Evolutionary conservation across 1,140 invertebrate genomes (phyloP), one percentile per base, ranked within the genome.

Genomic region (Agrypnia vestita): DNA sequence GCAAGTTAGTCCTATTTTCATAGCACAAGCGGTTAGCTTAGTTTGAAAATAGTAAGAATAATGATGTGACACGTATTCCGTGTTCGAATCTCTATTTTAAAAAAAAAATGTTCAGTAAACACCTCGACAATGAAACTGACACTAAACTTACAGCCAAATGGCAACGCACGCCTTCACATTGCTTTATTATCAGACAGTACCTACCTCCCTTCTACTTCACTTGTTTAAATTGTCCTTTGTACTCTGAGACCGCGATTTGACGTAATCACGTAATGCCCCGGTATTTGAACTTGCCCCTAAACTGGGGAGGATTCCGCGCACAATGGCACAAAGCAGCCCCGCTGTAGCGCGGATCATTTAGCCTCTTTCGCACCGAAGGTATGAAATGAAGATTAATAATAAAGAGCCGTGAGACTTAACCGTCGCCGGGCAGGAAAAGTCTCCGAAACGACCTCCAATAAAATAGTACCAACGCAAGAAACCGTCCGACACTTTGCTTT

Each of bases 341-440:
- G 49, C 49, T 51, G 6, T 35, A 13, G 8, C 64, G 13, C 35
- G 44, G 64, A 69, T 69, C 64, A 47, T 69, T 69, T 69, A 15
- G 43, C n/a, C 44, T 49, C 64, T 69, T 69, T 69, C 64, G 17
- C 64, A 69, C 64, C 35, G 46, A 69, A 69, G 64, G 64, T 69
- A 69, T 13, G 44, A 69, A 69, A 69, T 69, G 64, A 69, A 69
- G 64, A 69, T 69, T 69, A 69, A 69, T 69, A 69, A 69, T 69
- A 17, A 69, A 69, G 64, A 69, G n/a, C 64, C 44, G 8, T n/a
- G 43, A 51, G 49, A 12, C 49, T 51, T 13, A 47, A 47, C 43
- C 59, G 12, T 13, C 1, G 17, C 59, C 17, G 12, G 21, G 25
- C 19, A 21, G 13, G 25, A 35, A 62, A 62, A 62, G 1, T 13